Evolutionary conservation across 2,888 invertebrate genomes (phyloP).

Genomic region (Ectemnius continuus): DNA sequence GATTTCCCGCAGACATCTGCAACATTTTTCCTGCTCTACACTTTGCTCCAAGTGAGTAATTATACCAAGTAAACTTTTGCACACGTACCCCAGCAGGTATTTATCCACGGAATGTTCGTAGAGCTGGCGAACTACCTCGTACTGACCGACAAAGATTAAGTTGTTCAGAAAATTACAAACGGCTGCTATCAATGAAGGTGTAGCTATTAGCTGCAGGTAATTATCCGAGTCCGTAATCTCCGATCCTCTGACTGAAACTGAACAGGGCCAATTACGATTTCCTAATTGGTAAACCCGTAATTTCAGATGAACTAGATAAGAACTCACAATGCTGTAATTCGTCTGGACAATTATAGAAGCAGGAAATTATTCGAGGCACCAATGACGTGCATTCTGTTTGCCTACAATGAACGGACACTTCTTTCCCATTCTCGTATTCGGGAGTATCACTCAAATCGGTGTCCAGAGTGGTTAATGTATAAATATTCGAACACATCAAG

Average conservation of each 20-base stretch:
- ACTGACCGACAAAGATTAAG: conserved; percentile 76
- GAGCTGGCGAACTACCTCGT: conserved; percentile 75
- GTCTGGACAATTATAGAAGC: conserved; percentile 69
- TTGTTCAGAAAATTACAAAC: conserved; percentile 78
- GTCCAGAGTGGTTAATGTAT: conserved; percentile 66
- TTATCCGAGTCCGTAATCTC: conserved; percentile 61
- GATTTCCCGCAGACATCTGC: conserved; percentile 76
- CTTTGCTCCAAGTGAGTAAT: neutral
- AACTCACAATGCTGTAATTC: conserved; percentile 66
- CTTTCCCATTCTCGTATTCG: conserved; percentile 49
- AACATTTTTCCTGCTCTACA: conserved; percentile 34
- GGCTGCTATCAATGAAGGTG: conserved; percentile 78
- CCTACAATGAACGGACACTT: conserved; percentile 50
- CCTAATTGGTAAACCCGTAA: neutral
- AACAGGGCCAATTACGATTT: neutral
- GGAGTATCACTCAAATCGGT: conserved; percentile 49
- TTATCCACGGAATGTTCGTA: conserved; percentile 79
- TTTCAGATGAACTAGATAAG: neutral
- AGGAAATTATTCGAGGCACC: conserved; percentile 65
- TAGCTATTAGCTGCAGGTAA: conserved; percentile 71
- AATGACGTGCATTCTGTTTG: conserved; percentile 56
- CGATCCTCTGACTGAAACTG: conserved; percentile 62
- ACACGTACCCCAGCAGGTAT: conserved; percentile 78
- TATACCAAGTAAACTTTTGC: conserved; percentile 1
- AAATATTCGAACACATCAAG: conserved; percentile 69